Conservation (phyloP, 37 sponge, comb jelly and placozoan genomes). For the Hormiphora californensis region DNA sequence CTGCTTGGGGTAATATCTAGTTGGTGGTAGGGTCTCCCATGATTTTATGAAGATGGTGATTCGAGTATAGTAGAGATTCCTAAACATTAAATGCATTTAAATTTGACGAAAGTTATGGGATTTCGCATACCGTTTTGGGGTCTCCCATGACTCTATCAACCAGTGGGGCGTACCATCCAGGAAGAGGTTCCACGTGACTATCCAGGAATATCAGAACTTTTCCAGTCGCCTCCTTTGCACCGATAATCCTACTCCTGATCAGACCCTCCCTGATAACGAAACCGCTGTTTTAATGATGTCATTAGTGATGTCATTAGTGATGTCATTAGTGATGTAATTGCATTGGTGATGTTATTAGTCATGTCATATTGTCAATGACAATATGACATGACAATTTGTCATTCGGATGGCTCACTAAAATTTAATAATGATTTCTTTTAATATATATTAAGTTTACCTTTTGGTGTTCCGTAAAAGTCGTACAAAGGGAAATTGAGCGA, state of each 20-base stretch:
- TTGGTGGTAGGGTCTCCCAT: no score
- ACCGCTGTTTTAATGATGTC: no score
- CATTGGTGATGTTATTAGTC: no score
- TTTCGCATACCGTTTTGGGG: conserved; percentile 16
- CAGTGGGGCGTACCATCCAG: conserved; percentile 84
- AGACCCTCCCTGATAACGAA: conserved; percentile 67
- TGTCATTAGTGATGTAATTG: no score
- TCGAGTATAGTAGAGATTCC: no score
- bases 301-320: no score
- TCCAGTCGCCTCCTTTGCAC: conserved; percentile 57
- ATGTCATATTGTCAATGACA: no score
- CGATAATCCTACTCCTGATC: conserved; percentile 81
- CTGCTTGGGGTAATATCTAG: no score
- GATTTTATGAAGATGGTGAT: no score
- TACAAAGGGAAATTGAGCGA: not conserved
- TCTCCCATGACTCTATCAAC: conserved; percentile 66
- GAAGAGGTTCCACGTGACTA: conserved; percentile 82
- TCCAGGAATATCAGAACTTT: conserved; percentile 83
- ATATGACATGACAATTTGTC: no score
- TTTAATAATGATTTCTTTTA: not conserved
- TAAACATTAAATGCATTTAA: no score
- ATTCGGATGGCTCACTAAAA: not conserved
- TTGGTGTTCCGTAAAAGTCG: not conserved
- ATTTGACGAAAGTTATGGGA: no score
- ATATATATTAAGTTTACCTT: not conserved